Evolutionary conservation across 2,888 invertebrate genomes (phyloP).

Genomic region (Rotaria socialis): DNA sequence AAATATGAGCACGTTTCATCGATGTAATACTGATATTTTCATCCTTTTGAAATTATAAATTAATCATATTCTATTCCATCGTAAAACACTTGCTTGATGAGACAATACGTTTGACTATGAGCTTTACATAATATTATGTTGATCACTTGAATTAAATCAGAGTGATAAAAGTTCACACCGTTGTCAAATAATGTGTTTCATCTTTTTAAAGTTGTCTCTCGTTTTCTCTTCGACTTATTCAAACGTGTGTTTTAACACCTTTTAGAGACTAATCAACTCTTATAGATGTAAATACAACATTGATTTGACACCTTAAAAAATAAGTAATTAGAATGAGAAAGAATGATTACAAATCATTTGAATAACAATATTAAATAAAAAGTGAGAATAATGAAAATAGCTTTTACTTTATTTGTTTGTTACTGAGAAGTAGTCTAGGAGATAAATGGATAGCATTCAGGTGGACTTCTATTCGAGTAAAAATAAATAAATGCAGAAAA

Average conservation of each 20-base stretch:
- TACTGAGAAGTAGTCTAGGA: too few species aligned
- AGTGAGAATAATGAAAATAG: background rate
- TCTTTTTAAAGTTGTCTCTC: background rate
- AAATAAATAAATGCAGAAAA: too few species aligned
- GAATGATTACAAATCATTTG: background rate
- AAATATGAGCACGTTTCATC: slow-evolving; percentile 14
- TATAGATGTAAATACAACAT: background rate
- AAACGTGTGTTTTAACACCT: background rate
- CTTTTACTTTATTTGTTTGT: background rate
- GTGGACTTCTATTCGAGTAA: too few species aligned
- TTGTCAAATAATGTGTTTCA: background rate
- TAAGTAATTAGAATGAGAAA: background rate
- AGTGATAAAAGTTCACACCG: slow-evolving; percentile 5
- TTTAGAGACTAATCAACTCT: background rate
- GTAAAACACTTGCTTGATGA: slow-evolving; percentile 17
- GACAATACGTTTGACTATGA: background rate
- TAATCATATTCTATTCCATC: background rate
- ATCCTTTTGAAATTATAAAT: background rate
- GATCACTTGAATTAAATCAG: background rate
- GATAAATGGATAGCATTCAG: too few species aligned
- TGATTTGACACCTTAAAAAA: background rate
- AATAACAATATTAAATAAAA: background rate
- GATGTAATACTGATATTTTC: slow-evolving; percentile 1
- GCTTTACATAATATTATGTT: background rate
- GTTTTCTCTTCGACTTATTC: background rate